Evolutionary conservation across 2,888 invertebrate genomes (phyloP), one percentile per base, ranked within the genome.

Genomic region (Netelia virgata): DNA sequence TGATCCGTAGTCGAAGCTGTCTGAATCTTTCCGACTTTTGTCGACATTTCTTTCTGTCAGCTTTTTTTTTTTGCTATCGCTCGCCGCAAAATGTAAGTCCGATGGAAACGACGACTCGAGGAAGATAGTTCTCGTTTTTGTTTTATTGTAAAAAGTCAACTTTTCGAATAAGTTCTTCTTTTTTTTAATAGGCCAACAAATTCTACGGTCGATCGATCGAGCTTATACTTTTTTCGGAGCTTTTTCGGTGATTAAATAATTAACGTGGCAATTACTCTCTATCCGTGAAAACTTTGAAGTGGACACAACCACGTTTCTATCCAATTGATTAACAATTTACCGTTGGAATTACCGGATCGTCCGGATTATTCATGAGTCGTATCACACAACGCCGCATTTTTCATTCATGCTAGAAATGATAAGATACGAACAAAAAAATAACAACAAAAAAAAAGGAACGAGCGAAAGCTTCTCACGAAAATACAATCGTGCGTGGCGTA

Each of bases 401-500:
- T 47, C 57, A 57, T 9, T 64, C 59, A 16, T 23, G n/a, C 28
- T 5, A 59, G 43, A 16, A 47, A 73, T 73, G n/a, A 72, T 20
- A 3, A 18, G 57, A 72, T 43, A n/a, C 0, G 20, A 47, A 59
- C n/a, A 10, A 16, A 28, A 69, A 59, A 79, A 70, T n/a, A n/a
- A n/a, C n/a, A 47, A 59, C n/a, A 10, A 16, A 28, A 69, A 59
- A 79, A 70, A 74, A 43, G 47, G 14, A 57, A 10, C 6, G 18
- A 18, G 43, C 55, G 20, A 69, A 53, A 59, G 47, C 47, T 14
- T 3, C 23, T 59, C 11, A 18, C 10, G 11, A 59, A 18, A 43
- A 53, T 78, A 75, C 57, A 69, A 59, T 47, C 16, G 61, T 23
- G 18, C 16, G 57, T 61, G 68, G 43, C 59, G 74, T 43, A 66